Evolutionary conservation across 53 echinoderm and acorn worm genomes (phyloP), one percentile per base, ranked within the genome.

Genomic region (Actinopyga echinites): DNA sequence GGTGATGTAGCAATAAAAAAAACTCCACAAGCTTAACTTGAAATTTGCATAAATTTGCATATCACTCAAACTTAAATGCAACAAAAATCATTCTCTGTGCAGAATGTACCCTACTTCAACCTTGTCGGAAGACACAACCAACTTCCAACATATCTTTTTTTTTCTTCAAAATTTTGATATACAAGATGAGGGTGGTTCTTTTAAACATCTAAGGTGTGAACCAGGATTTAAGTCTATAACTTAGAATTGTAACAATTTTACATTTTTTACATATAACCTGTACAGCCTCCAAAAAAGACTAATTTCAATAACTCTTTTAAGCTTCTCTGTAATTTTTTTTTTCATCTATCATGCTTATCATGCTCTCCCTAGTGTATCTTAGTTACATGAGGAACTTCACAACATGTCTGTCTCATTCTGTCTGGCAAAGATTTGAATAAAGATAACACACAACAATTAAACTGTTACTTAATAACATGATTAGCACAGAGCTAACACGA

Each of bases 261-360:
- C 68, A 68, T 36, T 22, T 68, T 68, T 68, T 68, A 68, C 35
- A 36, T 37, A 35, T 34, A 10, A 26, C 38, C 38, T 38, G 22
- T 68, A 68, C 68, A 68, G 68, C 68, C 68, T 68, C 68, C 68
- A 68, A n/a, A 38, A 68, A n/a, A 68, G 68, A 32, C 38, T 68
- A 68, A 31, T 12, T 36, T 68, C 35, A 30, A n/a, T 13, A n/a
- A 22, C 34, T 20, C 34, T 68, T 68, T 38, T 38, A 38, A n/a
- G 19, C 21, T 68, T 68, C 12, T 67, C 34, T 31, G 17, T 31
- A n/a, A n/a, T n/a, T 6, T 38, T 38, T 22, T 33, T 33, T 65
- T 30, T 13, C 0, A 5, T 12, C 10, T 63, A 63, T 28, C 3
- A 31, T 15, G 49, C 49, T 49, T 49, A 13, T 49, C 17, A 49